These are phyloP conservation scores for Jaculus jaculus DNA, from an alignment of 2,113 vertebrate species.

Conservation along the genomic window DNA sequence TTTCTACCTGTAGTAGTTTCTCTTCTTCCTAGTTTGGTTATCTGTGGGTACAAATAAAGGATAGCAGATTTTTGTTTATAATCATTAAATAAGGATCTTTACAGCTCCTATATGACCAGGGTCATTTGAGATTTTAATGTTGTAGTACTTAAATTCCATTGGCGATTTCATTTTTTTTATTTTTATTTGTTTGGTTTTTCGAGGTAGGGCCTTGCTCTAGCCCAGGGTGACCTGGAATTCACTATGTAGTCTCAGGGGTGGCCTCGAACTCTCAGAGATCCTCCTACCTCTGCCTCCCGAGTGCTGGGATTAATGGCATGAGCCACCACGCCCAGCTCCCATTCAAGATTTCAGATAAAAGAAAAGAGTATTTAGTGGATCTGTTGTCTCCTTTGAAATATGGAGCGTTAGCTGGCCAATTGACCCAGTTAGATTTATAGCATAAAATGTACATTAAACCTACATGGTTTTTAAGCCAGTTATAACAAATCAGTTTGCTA, in stretches of 20 bases:
- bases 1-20: not conserved
- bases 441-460: not conserved
- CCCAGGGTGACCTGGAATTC: too few species aligned
- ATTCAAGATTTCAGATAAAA: not conserved
- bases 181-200: too few species aligned
- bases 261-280: too few species aligned
- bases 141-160: not conserved
- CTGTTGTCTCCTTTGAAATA: not conserved
- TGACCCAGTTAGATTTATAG: not conserved
- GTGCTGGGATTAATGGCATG: too few species aligned
- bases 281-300: too few species aligned
- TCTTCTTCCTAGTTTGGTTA: slow-evolving; percentile 21
- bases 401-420: not conserved
- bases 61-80: slow-evolving; percentile 52
- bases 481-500: not conserved
- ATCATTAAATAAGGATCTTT: slow-evolving; percentile 8
- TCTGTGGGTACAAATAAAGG: slow-evolving; percentile 10
- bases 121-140: slow-evolving; percentile 42
- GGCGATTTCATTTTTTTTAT: not conserved
- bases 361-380: not conserved
- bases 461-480: not conserved
- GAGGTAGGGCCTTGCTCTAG: too few species aligned
- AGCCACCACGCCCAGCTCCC: too few species aligned
- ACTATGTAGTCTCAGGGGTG: too few species aligned
- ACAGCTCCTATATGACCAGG: not conserved